Percentiles rank a stretch among this genome's conserved stretches.
Evolutionary conservation across 1,140 invertebrate genomes (phyloP).

Genomic region (Drosophila rhopaloa): DNA sequence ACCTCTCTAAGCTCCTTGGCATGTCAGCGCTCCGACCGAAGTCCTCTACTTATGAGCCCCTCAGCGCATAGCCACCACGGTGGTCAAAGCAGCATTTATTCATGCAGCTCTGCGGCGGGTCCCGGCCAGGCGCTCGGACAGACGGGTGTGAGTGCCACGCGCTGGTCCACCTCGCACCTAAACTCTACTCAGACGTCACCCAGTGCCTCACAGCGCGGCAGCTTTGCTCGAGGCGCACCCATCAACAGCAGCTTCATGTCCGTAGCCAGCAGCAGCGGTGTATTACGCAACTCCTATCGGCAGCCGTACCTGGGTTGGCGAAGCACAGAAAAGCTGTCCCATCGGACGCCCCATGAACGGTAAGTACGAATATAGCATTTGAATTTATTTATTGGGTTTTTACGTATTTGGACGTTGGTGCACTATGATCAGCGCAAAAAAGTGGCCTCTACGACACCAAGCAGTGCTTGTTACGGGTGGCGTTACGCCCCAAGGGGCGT

Average conservation of each 20-base stretch:
- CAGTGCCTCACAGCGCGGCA: slow-evolving; percentile 85
- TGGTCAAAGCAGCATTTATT: slow-evolving; percentile 63
- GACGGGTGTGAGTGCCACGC: slow-evolving; percentile 85
- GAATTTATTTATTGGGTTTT: no score
- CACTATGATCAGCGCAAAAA: no score
- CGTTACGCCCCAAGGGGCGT: no score
- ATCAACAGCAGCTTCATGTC: slow-evolving; percentile 84
- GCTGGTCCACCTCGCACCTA: slow-evolving; percentile 94
- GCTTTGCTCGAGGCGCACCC: slow-evolving; percentile 78
- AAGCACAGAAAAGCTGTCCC: slow-evolving; percentile 91
- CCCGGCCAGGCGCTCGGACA: slow-evolving; percentile 26
- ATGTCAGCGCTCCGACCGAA: slow-evolving; percentile 82
- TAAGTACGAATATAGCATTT: slow-evolving; percentile 44
- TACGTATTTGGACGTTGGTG: no score
- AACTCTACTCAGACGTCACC: slow-evolving; percentile 90
- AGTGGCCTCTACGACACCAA: no score
- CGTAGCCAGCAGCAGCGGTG: slow-evolving; percentile 69
- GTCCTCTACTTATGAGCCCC: slow-evolving; percentile 81
- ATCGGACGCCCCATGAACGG: slow-evolving; percentile 93
- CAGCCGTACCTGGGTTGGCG: slow-evolving; percentile 96
- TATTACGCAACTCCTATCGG: slow-evolving; percentile 86
- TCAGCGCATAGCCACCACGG: slow-evolving; percentile 84
- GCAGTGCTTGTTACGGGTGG: no score
- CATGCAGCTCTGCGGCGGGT: slow-evolving; percentile 3
- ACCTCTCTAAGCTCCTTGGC: slow-evolving; percentile 90